Conservation (phyloP, 2,797 vertebrate species). For the Poecilia picta region DNA sequence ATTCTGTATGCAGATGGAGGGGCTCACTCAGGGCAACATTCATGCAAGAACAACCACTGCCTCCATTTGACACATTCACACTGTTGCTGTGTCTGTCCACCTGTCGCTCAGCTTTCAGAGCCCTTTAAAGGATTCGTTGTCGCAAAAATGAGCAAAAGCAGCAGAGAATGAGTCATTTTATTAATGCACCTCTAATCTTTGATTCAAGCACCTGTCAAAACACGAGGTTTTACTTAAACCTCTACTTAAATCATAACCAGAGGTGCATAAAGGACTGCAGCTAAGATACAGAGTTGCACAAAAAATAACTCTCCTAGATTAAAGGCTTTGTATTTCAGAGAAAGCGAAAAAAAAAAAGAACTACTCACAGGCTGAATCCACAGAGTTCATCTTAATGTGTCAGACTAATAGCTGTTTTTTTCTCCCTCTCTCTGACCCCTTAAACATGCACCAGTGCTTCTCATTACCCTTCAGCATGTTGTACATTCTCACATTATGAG, state of each 20-base stretch:
- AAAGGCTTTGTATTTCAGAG: slow-evolving; percentile 50
- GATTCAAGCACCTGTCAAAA: slow-evolving; percentile 78
- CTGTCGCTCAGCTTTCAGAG: slow-evolving; percentile 36
- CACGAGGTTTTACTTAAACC: slow-evolving; percentile 64
- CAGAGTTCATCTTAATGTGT: slow-evolving; percentile 18
- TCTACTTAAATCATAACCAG: slow-evolving; percentile 37
- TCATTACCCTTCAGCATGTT: slow-evolving; percentile 4
- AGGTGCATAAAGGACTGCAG: slow-evolving; percentile 18
- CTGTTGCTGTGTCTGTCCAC: slow-evolving; percentile 38
- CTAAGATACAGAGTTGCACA: slow-evolving; percentile 19
- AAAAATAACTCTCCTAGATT: slow-evolving; percentile 34
- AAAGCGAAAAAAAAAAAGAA: neutral
- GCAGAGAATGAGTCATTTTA: slow-evolving; percentile 63
- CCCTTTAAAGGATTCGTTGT: slow-evolving; percentile 60
- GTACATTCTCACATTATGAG: slow-evolving; percentile 1
- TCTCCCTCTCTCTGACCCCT: neutral
- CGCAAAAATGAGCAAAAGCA: slow-evolving; percentile 51
- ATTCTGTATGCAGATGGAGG: neutral
- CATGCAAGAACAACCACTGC: neutral
- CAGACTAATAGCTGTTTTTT: slow-evolving; percentile 10
- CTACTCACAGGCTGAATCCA: slow-evolving; percentile 2
- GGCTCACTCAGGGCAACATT: neutral
- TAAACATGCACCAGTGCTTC: neutral
- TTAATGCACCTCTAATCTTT: slow-evolving; percentile 74
- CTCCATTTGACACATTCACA: slow-evolving; percentile 59